Conservation (phyloP, 1,140 invertebrate genomes). For the Adelges cooleyi region DNA sequence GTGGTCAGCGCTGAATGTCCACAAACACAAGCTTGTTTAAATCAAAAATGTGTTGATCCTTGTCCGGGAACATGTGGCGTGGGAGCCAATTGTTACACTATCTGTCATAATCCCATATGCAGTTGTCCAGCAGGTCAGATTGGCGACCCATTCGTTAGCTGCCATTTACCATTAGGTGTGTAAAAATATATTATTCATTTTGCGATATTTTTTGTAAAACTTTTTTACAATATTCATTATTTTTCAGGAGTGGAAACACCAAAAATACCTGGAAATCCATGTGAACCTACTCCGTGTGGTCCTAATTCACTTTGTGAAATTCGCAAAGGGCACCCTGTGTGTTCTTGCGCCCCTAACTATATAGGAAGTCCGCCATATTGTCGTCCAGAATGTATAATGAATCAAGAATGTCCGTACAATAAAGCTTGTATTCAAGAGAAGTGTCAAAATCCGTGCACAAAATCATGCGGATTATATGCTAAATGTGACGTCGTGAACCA, state of each 20-base stretch:
- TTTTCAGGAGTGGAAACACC: conserved; percentile 35
- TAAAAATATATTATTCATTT: not conserved
- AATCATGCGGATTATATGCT: conserved; percentile 64
- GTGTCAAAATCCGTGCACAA: conserved; percentile 62
- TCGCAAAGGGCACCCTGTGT: conserved; percentile 60
- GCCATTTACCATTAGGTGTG: conserved; percentile 42
- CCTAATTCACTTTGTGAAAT: conserved; percentile 74
- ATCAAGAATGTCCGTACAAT: conserved; percentile 48
- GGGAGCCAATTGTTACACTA: conserved; percentile 57
- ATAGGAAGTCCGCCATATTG: conserved; percentile 47
- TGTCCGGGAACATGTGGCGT: conserved; percentile 65
- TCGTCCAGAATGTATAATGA: conserved; percentile 46
- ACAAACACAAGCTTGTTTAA: conserved; percentile 62
- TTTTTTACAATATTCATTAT: not conserved
- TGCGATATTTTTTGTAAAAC: not conserved
- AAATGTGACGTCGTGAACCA: conserved; percentile 70
- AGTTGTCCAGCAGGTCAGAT: conserved; percentile 57
- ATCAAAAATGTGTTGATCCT: conserved; percentile 64
- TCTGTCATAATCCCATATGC: conserved; percentile 74
- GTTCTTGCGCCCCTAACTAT: conserved; percentile 55
- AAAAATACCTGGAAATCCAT: conserved; percentile 47
- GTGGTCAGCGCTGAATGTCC: conserved; percentile 66
- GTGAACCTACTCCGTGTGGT: conserved; percentile 68
- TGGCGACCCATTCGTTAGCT: conserved; percentile 70
- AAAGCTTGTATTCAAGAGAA: conserved; percentile 69